Evolutionary conservation across 1,140 invertebrate genomes (phyloP).

Genomic region (Octopus bimaculoides): DNA sequence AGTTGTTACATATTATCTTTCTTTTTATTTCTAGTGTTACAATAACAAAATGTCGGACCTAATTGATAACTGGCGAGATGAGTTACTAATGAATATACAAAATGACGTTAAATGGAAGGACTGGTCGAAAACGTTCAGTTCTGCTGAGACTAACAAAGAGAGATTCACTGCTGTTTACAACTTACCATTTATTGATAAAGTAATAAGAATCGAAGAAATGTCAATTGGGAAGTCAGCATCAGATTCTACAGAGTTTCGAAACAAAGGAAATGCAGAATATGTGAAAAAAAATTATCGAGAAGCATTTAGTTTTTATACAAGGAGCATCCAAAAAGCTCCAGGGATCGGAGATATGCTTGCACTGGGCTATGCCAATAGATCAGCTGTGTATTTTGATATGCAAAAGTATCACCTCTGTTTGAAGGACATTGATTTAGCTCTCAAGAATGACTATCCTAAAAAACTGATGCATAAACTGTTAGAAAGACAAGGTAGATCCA

Average conservation of each 20-base stretch:
- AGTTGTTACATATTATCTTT: no score
- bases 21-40: background rate
- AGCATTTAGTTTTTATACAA: slow-evolving; percentile 73
- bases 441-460: slow-evolving; percentile 71
- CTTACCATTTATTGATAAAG: slow-evolving; percentile 36
- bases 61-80: background rate
- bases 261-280: slow-evolving; percentile 76
- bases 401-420: slow-evolving; percentile 64
- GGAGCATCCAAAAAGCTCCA: slow-evolving; percentile 58
- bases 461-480: slow-evolving; percentile 74
- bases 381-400: slow-evolving; percentile 80
- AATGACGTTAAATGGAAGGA: background rate
- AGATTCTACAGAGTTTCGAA: slow-evolving; percentile 68
- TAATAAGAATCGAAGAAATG: slow-evolving; percentile 32
- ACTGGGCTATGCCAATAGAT: slow-evolving; percentile 80
- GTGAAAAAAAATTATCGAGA: slow-evolving; percentile 72
- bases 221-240: slow-evolving; percentile 63
- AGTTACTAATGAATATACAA: background rate
- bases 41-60: background rate
- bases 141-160: slow-evolving; percentile 41
- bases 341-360: slow-evolving; percentile 63
- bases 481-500: slow-evolving; percentile 74
- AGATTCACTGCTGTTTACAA: slow-evolving; percentile 41
- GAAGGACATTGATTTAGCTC: slow-evolving; percentile 69
- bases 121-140: slow-evolving; percentile 24